Conservation (phyloP, 2,797 vertebrate genomes). For the Clarias fuscus region DNA sequence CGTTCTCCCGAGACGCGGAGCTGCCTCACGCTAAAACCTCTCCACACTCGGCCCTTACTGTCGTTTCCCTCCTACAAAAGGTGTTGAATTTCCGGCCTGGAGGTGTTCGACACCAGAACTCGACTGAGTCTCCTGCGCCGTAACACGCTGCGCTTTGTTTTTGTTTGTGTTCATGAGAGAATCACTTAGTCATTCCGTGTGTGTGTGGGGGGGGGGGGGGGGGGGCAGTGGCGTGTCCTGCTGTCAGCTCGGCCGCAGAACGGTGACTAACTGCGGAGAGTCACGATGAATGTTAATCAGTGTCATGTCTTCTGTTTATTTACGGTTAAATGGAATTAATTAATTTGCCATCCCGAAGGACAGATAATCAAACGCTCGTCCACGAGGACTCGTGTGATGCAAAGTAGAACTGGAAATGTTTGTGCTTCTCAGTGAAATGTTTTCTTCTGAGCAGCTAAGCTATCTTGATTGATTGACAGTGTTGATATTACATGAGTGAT, state of each 20-base stretch:
- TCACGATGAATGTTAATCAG: slow-evolving; percentile 20
- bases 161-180: slow-evolving; percentile 2
- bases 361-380: not conserved
- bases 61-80: too few species aligned
- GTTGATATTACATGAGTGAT: not conserved
- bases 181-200: not conserved
- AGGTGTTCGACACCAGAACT: not conserved
- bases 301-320: slow-evolving; percentile 8
- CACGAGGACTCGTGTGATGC: not conserved
- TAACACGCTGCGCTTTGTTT: not conserved
- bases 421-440: not conserved
- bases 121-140: not conserved
- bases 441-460: not conserved
- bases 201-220: too few species aligned
- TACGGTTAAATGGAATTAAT: not conserved
- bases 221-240: not conserved
- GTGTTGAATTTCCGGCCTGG: not conserved
- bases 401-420: not conserved
- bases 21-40: not conserved
- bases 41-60: not conserved
- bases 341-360: not conserved
- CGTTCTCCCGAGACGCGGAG: not conserved
- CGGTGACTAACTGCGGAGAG: slow-evolving; percentile 13
- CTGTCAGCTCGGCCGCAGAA: not conserved
- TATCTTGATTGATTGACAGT: too few species aligned